Base-by-base conservation (phyloP, 2,888 invertebrate genomes). In the Pegoplata infirma region DNA sequence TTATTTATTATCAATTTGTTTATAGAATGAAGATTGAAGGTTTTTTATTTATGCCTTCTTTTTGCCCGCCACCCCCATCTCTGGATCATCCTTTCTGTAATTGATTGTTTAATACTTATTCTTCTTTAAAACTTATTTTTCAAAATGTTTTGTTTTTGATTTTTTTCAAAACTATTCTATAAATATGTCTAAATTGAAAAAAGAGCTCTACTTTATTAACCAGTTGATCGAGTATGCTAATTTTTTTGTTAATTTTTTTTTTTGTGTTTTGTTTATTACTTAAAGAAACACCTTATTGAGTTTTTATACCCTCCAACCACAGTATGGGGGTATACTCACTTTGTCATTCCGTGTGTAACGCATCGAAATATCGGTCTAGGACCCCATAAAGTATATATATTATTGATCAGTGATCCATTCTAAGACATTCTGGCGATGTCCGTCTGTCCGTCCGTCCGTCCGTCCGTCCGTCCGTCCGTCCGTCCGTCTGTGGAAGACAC, bases 201-300 rank as follows among this genome's bases (percentile, higher is more conserved):
- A 63, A 72, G 17, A 56, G 23, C 6, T 53, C 47, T 72, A 32
- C 47, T 59, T 59, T n/a, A 23, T 59, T 61, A 61, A 53, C 51
- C 66, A 59, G 51, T 59, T 51, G 66, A 59, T 73, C 58, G 56
- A 44, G 66, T 59, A 71, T 61, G 61, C 25, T 71, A 71, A 69
- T 59, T 71, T 53, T 53, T 59, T 21, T 6, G 3, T 68, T 46
- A n/a, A n/a, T n/a, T 28, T 51, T 51, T 5, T 25, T 23, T 19
- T 36, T 36, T 7, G 32, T 32, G 44, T 61, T 61, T 61, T 61
- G 53, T 53, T 61, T 71, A 53, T 61, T 58, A 17, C 25, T n/a
- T 23, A 23, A 25, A 36, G 23, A 53, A 59, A 28, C 10, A 32
- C 7, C 12, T 53, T 53, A 44, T 61, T 44, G 44, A 61, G 44